Evolutionary conservation across 2,888 invertebrate genomes (phyloP).

Genomic region (Thera britannica): DNA sequence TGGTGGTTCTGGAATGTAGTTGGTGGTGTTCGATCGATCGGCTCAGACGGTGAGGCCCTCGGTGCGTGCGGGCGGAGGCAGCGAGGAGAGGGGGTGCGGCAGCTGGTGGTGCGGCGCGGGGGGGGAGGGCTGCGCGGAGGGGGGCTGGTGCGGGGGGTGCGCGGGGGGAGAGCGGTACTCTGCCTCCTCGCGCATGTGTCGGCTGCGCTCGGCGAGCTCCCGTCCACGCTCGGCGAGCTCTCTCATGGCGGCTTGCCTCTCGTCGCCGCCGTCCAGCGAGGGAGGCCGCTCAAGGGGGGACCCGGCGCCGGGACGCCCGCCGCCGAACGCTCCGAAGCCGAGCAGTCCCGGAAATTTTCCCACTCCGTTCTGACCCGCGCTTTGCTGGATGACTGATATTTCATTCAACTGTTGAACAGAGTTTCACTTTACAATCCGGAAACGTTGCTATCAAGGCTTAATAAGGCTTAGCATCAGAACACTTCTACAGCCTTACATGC

Average conservation of each 20-base stretch:
- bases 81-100: constrained; percentile 83
- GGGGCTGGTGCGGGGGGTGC: constrained; percentile 65
- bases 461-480: neutral
- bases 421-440: constrained; percentile 10
- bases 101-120: constrained; percentile 78
- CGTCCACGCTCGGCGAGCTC: constrained; percentile 83
- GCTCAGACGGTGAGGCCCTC: constrained; percentile 90
- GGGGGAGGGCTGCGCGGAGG: constrained; percentile 82
- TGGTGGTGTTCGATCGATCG: constrained; percentile 42
- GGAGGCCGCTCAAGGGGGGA: constrained; percentile 80
- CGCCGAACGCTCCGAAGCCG: constrained; percentile 90
- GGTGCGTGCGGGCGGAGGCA: constrained; percentile 87
- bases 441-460: neutral
- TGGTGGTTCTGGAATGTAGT: constrained; percentile 65
- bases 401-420: constrained; percentile 87
- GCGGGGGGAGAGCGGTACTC: constrained; percentile 80
- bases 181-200: constrained; percentile 79
- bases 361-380: constrained; percentile 88
- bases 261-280: constrained; percentile 74
- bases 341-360: constrained; percentile 90
- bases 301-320: constrained; percentile 82
- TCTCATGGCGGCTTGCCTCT: constrained; percentile 79
- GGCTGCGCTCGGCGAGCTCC: constrained; percentile 79
- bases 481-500: neutral
- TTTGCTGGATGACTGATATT: constrained; percentile 91